Base-by-base conservation (phyloP, 2,113 vertebrate genomes). In the Ammospiza nelsoni region DNA sequence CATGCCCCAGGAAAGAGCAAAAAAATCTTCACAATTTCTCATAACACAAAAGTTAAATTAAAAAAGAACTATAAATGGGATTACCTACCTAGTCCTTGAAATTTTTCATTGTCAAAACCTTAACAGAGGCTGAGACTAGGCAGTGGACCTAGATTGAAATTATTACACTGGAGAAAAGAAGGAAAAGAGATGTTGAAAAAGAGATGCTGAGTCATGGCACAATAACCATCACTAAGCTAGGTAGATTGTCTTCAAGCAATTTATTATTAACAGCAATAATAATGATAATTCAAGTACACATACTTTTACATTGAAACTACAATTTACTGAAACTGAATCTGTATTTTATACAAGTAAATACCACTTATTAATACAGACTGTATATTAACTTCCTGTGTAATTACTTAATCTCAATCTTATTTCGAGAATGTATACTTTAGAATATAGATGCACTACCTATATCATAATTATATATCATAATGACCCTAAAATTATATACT, bases 351-450 rank as follows among this genome's bases (percentile, higher is more conserved):
- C 35, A 81, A 74, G 23, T 51, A 95, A 93, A 90, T 81, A 27
- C 15, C 3, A 6, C 27, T 86, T 75, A 90, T 72, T 89, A 71
- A 63, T 87, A 80, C 15, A 80, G 24, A 35, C 11, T 59, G 16
- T 46, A 68, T 21, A 61, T 67, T 80, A 95, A 87, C 6, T 81
- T 90, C 43, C 46, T 84, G 5, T 59, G 17, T 67, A 80, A 90
- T 92, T 90, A 89, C 44, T 84, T 93, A 80, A 55, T 88, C 73
- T 80, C 58, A 87, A n/a, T 84, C 11, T 92, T n/a, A 75, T 48
- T 35, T 67, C 61, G 66, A 87, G 48, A 93, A 73, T 28, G 15
- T 41, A 6, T 67, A 72, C 87, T 95, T 95, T 92, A 94, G 73
- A 91, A 57, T 48, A 12, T 86, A 39, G 48, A 66, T 67, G 19